These are phyloP conservation scores for Siderastrea siderea DNA, from an alignment of 92 coral and sea anemone species.

Conservation along the genomic window DNA sequence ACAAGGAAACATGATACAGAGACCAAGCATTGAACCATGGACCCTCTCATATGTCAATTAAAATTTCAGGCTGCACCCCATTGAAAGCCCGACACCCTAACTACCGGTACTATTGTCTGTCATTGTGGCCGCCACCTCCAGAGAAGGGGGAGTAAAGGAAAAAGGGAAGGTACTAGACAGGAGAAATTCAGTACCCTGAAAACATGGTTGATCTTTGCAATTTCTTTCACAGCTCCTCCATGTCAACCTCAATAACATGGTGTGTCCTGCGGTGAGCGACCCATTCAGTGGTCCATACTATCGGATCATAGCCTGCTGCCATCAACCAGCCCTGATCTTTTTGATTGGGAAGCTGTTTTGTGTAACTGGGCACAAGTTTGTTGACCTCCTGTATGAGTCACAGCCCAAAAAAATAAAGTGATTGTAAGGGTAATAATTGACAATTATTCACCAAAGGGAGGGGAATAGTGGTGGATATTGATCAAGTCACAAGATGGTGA, in stretches of 20 bases:
- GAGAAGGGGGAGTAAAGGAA: no score
- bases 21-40: no score
- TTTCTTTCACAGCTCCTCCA: slow-evolving; percentile 72
- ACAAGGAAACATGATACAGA: no score
- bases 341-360: slow-evolving; percentile 82
- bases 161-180: no score
- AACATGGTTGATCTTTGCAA: background rate
- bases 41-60: no score
- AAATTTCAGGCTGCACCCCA: no score
- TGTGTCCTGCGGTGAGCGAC: slow-evolving; percentile 95
- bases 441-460: no score
- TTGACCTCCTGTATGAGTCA: slow-evolving; percentile 9
- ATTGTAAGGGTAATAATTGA: background rate
- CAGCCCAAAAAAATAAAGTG: slow-evolving; percentile 18
- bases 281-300: slow-evolving; percentile 92
- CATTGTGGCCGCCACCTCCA: no score
- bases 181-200: background rate
- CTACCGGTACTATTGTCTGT: no score
- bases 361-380: slow-evolving; percentile 61
- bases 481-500: no score
- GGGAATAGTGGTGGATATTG: background rate
- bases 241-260: slow-evolving; percentile 86
- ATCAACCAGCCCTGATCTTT: slow-evolving; percentile 83
- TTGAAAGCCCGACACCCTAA: no score
- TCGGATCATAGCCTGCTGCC: slow-evolving; percentile 80